A percentile compares a stretch with the other conserved stretches of the same genome.
phyloP scores from a whole-genome alignment of 2,797 vertebrate species.

The Arremon aurantiirostris region DNA sequence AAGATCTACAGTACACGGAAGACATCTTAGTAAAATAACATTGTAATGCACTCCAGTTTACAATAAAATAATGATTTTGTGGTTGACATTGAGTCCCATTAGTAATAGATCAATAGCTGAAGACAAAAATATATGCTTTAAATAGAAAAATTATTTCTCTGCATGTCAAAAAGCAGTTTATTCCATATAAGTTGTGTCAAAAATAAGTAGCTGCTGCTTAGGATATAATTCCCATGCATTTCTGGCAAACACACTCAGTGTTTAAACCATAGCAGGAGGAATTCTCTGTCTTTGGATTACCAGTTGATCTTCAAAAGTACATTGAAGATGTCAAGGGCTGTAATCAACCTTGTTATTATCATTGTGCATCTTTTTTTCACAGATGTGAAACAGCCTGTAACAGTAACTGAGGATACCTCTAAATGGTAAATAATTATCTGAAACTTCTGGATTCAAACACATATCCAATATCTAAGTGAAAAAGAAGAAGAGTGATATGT shows the following conservation, averaged over 20 bases:
- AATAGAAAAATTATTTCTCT: not conserved
- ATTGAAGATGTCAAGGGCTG: not conserved
- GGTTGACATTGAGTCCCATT: not conserved
- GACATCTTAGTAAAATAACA: not conserved
- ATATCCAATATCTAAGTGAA: not conserved
- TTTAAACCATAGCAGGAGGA: not conserved
- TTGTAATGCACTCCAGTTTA: not conserved
- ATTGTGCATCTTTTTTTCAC: not conserved
- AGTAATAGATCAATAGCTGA: not conserved
- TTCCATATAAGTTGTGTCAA: not conserved
- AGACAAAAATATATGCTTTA: not conserved
- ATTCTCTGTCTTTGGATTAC: not conserved
- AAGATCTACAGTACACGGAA: not conserved
- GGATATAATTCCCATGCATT: not conserved
- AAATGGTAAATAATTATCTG: not conserved
- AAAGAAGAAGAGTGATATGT: not conserved
- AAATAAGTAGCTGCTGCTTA: not conserved
- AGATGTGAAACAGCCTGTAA: not conserved
- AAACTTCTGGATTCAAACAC: not conserved
- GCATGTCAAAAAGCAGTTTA: not conserved
- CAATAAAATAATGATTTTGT: not conserved
- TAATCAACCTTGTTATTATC: not conserved
- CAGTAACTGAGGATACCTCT: not conserved
- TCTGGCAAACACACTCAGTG: not conserved
- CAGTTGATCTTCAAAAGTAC: not conserved